A percentile compares a stretch with the other conserved stretches of the same genome.
phyloP scores from a whole-genome alignment of 2,888 invertebrate genomes.

The Napeogenes inachia region DNA sequence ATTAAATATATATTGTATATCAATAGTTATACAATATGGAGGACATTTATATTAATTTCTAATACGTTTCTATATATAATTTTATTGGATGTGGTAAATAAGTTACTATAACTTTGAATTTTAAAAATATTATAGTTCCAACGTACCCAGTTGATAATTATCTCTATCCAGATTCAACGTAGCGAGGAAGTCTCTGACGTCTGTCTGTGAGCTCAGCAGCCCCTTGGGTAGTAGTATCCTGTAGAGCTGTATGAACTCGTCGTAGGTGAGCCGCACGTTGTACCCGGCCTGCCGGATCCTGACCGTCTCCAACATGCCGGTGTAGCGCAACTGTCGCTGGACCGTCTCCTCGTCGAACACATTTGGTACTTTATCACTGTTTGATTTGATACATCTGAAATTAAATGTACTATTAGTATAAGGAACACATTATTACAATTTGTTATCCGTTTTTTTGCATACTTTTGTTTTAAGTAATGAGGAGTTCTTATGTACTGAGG shows the following conservation, averaged over 20 bases:
- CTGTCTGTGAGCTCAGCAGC: slow-evolving; percentile 88
- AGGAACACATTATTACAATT: not conserved
- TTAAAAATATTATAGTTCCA: not conserved
- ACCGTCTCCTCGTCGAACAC: slow-evolving; percentile 96
- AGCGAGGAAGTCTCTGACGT: slow-evolving; percentile 89
- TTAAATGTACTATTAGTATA: not conserved
- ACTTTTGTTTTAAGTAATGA: too few relatives aligned
- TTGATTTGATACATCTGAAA: slow-evolving; percentile 94
- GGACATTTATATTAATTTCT: not conserved
- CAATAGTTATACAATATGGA: not conserved
- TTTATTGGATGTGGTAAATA: too few relatives aligned
- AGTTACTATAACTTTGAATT: not conserved
- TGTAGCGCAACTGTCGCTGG: slow-evolving; percentile 90
- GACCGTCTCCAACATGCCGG: slow-evolving; percentile 98
- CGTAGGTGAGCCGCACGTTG: slow-evolving; percentile 94
- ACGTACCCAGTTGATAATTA: slow-evolving; percentile 90
- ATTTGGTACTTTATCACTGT: slow-evolving; percentile 94
- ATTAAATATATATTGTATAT: too few relatives aligned
- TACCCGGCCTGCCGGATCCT: slow-evolving; percentile 96
- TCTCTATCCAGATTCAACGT: slow-evolving; percentile 90
- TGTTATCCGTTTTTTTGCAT: not conserved
- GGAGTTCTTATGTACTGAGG: too few relatives aligned
- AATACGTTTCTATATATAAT: not conserved
- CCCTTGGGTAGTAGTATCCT: slow-evolving; percentile 93
- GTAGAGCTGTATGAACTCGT: slow-evolving; percentile 95